These are phyloP conservation scores for Autographa gamma DNA, from an alignment of 2,888 invertebrate genomes.

Conservation along the genomic window DNA sequence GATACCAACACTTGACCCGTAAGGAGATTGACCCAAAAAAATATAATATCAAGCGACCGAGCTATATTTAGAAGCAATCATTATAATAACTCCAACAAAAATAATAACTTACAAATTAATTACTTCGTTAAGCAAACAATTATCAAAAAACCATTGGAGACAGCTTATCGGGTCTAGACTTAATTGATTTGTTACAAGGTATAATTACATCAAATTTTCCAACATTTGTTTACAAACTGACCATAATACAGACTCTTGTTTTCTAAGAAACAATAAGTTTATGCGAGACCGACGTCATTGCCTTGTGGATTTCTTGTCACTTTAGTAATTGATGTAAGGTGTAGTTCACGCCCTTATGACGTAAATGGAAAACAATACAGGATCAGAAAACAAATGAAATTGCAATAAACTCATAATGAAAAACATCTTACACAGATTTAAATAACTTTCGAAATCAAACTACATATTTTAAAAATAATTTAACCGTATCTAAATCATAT, in stretches of 20 bases:
- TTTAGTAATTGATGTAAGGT: not conserved
- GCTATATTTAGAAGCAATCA: not conserved
- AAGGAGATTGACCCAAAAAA: conserved; percentile 3
- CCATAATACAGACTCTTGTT: not conserved
- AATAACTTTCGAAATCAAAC: too few species aligned
- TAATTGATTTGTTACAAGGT: conserved; percentile 18
- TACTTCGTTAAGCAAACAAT: conserved; percentile 14
- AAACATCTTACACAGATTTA: too few species aligned
- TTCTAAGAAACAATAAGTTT: conserved; percentile 9
- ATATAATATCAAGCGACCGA: not conserved
- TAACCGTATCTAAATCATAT: too few species aligned
- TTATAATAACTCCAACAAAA: not conserved
- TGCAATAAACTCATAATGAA: too few species aligned
- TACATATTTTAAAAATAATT: too few species aligned
- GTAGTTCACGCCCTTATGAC: not conserved
- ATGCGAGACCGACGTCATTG: not conserved
- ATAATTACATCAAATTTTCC: conserved; percentile 9
- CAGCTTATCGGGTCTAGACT: conserved; percentile 25
- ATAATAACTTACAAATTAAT: conserved; percentile 26
- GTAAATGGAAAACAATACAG: not conserved
- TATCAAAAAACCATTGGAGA: conserved; percentile 11
- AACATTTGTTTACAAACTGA: not conserved
- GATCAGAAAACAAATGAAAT: not conserved
- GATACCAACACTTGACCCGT: not conserved
- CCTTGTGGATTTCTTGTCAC: not conserved